Percentiles rank a stretch among this genome's conserved stretches.
Conservation (phyloP, 2,113 vertebrate species). For the Pogonocichla stellata region DNA sequence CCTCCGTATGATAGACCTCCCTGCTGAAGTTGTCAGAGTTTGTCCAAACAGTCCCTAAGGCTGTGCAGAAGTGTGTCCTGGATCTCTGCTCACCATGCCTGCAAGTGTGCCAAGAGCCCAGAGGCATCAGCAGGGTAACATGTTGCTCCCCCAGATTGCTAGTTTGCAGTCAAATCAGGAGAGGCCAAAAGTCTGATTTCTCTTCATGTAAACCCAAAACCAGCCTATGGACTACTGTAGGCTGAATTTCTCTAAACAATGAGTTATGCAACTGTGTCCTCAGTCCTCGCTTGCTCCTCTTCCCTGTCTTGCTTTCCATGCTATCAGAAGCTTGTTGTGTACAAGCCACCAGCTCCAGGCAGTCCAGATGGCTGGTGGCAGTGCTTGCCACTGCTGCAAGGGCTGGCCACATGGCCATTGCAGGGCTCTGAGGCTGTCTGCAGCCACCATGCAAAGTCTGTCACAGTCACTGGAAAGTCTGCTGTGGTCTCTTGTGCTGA, state of each 20-base stretch:
- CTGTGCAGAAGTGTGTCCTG: background rate
- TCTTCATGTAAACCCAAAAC: background rate
- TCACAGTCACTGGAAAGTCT: rapidly evolving
- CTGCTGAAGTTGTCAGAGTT: background rate
- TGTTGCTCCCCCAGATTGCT: background rate
- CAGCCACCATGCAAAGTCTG: rapidly evolving
- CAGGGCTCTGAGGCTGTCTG: background rate
- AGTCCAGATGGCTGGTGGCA: background rate
- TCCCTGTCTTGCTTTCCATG: background rate
- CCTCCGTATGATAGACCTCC: background rate
- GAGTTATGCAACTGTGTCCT: background rate
- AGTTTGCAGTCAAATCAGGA: background rate
- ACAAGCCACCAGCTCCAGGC: background rate
- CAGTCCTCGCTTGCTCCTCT: background rate
- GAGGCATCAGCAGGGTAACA: background rate
- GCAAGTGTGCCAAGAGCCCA: no score
- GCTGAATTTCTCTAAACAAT: background rate
- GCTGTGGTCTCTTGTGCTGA: background rate
- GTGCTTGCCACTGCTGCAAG: background rate
- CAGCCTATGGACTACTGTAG: background rate
- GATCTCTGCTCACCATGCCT: background rate
- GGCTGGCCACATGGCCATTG: rapidly evolving
- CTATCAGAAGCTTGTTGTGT: background rate
- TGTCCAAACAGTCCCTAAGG: background rate
- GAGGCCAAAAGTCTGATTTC: background rate